Evolutionary conservation across 1,140 invertebrate species (phyloP).

Genomic region (Cyclina sinensis): DNA sequence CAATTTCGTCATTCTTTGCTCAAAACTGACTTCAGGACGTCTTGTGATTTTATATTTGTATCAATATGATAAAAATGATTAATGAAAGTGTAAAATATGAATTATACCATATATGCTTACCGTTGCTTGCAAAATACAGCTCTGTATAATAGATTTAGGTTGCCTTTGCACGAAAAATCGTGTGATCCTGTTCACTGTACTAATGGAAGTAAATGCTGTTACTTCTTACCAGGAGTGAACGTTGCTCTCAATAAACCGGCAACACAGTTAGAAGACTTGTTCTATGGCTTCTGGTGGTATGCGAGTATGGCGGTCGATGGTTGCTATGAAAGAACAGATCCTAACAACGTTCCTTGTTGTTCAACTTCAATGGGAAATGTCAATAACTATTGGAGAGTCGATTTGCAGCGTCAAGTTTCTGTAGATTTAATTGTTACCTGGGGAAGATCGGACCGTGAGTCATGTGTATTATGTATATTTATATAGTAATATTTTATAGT

Average conservation of each 20-base stretch:
- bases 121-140: no score
- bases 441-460: conserved; percentile 24
- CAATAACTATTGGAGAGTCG: conserved; percentile 31
- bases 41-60: no score
- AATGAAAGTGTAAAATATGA: no score
- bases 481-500: no score
- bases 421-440: conserved; percentile 15
- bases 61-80: no score
- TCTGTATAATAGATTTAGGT: no score
- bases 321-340: conserved; percentile 1
- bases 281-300: conserved; percentile 19
- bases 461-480: not conserved
- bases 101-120: no score
- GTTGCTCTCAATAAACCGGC: conserved; percentile 32
- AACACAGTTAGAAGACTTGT: not conserved
- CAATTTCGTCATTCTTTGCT: no score
- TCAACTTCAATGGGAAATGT: not conserved
- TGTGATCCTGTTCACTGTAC: no score
- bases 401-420: not conserved
- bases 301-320: conserved; percentile 45
- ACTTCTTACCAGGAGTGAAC: conserved; percentile 28
- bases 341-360: conserved; percentile 33
- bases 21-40: no score
- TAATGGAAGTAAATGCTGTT: no score
- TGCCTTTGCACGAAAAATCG: no score